Evolutionary conservation across 2,888 invertebrate genomes (phyloP).

Genomic region (Tiphia femorata): DNA sequence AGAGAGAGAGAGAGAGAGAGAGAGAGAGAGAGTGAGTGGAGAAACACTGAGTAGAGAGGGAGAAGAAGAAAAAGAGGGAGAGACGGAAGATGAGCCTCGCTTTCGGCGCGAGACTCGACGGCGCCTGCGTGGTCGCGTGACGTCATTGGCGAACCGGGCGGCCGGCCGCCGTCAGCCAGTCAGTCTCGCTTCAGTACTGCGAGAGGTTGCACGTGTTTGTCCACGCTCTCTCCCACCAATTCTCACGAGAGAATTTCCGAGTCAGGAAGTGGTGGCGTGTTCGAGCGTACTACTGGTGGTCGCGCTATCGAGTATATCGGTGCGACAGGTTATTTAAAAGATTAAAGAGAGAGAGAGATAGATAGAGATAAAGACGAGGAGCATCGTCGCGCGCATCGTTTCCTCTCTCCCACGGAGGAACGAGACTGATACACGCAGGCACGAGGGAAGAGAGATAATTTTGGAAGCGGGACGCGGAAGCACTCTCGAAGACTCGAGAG

Average conservation of each 20-base stretch:
- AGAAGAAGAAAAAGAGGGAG: not conserved
- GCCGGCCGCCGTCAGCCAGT: slow-evolving; percentile 58
- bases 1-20: not conserved
- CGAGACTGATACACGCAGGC: too few species aligned
- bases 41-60: too few species aligned
- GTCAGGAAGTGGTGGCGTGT: too few species aligned
- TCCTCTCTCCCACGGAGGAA: too few species aligned
- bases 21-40: slow-evolving; percentile 18
- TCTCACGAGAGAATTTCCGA: slow-evolving; percentile 6
- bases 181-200: slow-evolving; percentile 65
- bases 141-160: slow-evolving; percentile 63
- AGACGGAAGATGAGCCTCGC: slow-evolving; percentile 12
- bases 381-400: too few species aligned
- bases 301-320: too few species aligned
- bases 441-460: too few species aligned
- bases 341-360: too few species aligned
- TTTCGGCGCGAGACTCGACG: slow-evolving; percentile 49
- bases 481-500: too few species aligned
- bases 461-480: too few species aligned
- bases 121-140: slow-evolving; percentile 61
- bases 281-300: too few species aligned
- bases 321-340: too few species aligned
- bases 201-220: slow-evolving; percentile 23
- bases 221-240: not conserved
- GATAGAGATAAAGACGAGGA: not conserved